Evolutionary conservation across 2,888 invertebrate genomes (phyloP), one percentile per base, ranked within the genome.

Genomic region (Xiphydria camelus): DNA sequence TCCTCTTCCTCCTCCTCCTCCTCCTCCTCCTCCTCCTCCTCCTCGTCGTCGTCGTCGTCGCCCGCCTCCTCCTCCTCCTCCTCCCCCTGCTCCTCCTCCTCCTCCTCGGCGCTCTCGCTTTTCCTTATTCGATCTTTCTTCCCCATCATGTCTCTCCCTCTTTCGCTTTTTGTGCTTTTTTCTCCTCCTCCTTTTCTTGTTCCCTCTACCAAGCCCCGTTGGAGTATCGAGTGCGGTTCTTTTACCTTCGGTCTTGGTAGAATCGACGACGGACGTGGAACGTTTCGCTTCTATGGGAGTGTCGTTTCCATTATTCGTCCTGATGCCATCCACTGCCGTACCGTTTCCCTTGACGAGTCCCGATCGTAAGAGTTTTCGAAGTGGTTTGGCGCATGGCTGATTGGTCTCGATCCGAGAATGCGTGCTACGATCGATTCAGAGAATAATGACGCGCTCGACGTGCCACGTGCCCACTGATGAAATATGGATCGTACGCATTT

Each of bases 51-150:
- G n/a, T n/a, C n/a, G n/a, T n/a, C n/a, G n/a, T n/a, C n/a, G n/a
- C n/a, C n/a, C n/a, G n/a, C n/a, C n/a, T n/a, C n/a, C n/a, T n/a
- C n/a, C n/a, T n/a, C n/a, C n/a, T n/a, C n/a, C n/a, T n/a, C n/a
- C n/a, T n/a, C n/a, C n/a, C n/a, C n/a, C n/a, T n/a, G n/a, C n/a
- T n/a, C n/a, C n/a, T n/a, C n/a, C n/a, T n/a, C n/a, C n/a, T n/a
- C n/a, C n/a, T n/a, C n/a, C n/a, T n/a, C n/a, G n/a, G n/a, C 66
- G 61, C 22, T 66, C 63, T 39, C 64, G 66, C 33, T 66, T 67
- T 22, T 63, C 65, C 39, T 63, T 66, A 51, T 62, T 61, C 53
- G 49, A 53, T 53, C 59, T 62, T 52, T 64, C 59, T 34, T 64
- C 64, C 50, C 61, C 66, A 41, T 66, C 66, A 41, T 66, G 68